Evolutionary conservation across 1,140 invertebrate genomes (phyloP).

Genomic region (Ridgeia piscesae): DNA sequence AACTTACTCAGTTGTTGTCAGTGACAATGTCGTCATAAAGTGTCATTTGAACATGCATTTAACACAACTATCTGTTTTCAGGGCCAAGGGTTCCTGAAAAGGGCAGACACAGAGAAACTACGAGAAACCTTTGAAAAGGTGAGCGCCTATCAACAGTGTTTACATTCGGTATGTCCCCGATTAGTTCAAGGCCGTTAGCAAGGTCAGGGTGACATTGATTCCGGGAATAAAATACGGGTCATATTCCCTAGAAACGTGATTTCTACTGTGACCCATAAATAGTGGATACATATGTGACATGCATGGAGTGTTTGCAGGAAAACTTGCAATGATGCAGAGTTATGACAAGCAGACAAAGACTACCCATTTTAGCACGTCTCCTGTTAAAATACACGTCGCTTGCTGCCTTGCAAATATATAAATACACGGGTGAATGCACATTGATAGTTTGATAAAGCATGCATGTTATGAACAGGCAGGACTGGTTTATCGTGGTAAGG

Average conservation of each 20-base stretch:
- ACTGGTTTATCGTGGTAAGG: too few relatives aligned
- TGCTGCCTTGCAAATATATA: neutral
- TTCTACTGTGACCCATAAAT: neutral
- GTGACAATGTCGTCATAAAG: conserved; percentile 8
- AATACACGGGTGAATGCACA: neutral
- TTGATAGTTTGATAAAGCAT: neutral
- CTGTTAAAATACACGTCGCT: neutral
- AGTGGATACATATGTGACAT: neutral
- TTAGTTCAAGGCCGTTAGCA: conserved; percentile 3
- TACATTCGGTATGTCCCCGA: conserved; percentile 11
- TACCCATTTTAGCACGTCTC: neutral
- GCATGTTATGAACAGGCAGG: neutral
- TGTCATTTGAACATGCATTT: neutral
- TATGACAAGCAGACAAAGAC: neutral
- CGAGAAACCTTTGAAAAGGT: conserved; percentile 76
- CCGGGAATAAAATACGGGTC: neutral
- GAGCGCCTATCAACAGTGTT: conserved; percentile 23
- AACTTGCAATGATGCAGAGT: neutral
- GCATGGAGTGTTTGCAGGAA: neutral
- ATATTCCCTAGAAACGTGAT: neutral
- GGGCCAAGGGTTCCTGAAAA: conserved; percentile 40
- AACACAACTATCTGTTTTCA: neutral
- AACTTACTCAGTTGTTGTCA: conserved; percentile 16
- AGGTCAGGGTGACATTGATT: neutral
- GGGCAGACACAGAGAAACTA: conserved; percentile 81